Evolutionary conservation across 2,113 vertebrate genomes (phyloP), one percentile per base, ranked within the genome.

Genomic region (Nansenia antarctica): DNA sequence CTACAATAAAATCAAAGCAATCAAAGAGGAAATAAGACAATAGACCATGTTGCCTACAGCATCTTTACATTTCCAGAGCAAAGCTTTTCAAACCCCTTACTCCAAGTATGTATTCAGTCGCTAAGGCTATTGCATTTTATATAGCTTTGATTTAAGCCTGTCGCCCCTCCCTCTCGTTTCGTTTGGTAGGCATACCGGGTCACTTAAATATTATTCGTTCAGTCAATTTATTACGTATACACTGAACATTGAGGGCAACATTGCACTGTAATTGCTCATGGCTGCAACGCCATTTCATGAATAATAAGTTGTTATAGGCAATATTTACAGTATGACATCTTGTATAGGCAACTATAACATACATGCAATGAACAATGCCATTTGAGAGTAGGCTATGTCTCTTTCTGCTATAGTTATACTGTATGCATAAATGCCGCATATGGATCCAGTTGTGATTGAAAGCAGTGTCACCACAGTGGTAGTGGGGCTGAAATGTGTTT

Each of bases 161-260:
- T 70, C 31, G 72, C 63, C 58, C 63, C 77, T 74, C 77, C 77
- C 72, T 74, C 49, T 62, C 26, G 20, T 42, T 20, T 62, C 35
- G 22, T 69, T 65, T 78, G 61, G 35, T 65, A 70, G 62, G 24
- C 42, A 57, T 62, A 62, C 55, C 24, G 3, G 58, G 67, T n/a
- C 34, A 67, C 37, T 62, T 59, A 32, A 55, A 73, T 65, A 65
- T 62, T 69, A 65, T 69, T 72, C 60, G 31, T 64, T 72, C 55
- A 64, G 15, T 59, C 59, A 49, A 54, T 69, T 61, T 59, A 52
- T 68, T 78, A 45, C 55, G 11, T 72, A 27, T 60, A 62, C 49
- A 29, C 26, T 39, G 66, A 54, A 26, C 54, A 24, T 53, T 35
- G 24, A 35, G 49, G 18, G 20, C 29, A 31, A 53, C n/a, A n/a